Evolutionary conservation across 2,888 invertebrate species (phyloP), one percentile per base, ranked within the genome.

Genomic region (Drosophila neoperkinsi): DNA sequence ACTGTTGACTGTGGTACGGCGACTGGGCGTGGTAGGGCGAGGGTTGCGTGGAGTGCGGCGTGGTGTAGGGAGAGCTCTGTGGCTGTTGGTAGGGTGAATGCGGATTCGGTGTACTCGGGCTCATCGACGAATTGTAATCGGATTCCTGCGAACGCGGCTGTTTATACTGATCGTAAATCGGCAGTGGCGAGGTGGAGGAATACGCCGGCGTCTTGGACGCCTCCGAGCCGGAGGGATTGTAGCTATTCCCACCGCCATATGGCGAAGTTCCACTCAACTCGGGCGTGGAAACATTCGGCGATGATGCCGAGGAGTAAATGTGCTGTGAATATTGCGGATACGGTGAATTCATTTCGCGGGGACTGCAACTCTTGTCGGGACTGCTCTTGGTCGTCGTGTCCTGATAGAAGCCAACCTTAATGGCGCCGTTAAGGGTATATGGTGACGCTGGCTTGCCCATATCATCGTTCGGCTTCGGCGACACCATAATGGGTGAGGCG

Each of bases 381-480:
- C 97, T 97, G 85, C 96, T 96, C 91, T 96, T 96, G 6, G 96
- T 96, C 0, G 96, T 96, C n/a, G 96, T 95, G 83, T 97, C 97
- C 92, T 98, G 97, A 93, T 98, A 97, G 92, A 98, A 98, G 5
- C 97, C 97, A 41, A 97, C 97, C 81, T 97, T 95, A 7, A 97
- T 96, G 6, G 97, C 96, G 1, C 97, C 97, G 88, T 97, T 97
- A n/a, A 96, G 94, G 0, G 96, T 95, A 91, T 96, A 96, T 0
- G 93, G 93, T 1, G 95, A 94, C 9, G 96, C 95, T 11, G 83
- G 90, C 80, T 95, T 95, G 84, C 95, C 95, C 34, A 92, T 91
- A 11, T 93, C 93, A 53, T 96, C 95, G 75, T 96, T 96, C 0
- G 95, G 95, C 75, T 96, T 94, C 0, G 97, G 97, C 0, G 97